A percentile compares a stretch with the other conserved stretches of the same genome.
These are phyloP conservation scores for Drosophila leonis DNA, from an alignment of 2,888 invertebrate genomes.

Conservation along the genomic window DNA sequence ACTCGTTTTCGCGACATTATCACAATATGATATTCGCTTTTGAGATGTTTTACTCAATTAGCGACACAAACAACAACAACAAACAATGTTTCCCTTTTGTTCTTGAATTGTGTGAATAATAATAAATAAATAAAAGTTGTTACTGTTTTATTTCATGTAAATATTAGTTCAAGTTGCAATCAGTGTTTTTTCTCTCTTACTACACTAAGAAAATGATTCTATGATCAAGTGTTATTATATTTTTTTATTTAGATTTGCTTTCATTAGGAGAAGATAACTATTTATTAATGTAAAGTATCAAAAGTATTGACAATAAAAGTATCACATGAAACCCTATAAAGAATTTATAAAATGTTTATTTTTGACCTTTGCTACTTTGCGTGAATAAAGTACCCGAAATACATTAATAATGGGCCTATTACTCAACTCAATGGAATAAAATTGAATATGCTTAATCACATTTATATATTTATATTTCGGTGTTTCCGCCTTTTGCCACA, in stretches of 20 bases:
- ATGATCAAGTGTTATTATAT: neutral
- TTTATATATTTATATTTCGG: slow-evolving; percentile 14
- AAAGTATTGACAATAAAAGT: neutral
- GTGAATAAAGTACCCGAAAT: neutral
- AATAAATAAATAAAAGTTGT: slow-evolving; percentile 25
- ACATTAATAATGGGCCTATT: neutral
- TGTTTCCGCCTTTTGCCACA: slow-evolving; percentile 11
- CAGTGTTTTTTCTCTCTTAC: neutral
- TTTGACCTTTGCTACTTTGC: neutral
- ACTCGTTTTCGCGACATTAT: slow-evolving; percentile 10
- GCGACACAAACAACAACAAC: slow-evolving; percentile 33
- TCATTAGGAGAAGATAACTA: neutral
- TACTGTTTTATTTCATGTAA: slow-evolving; percentile 17
- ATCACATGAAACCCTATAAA: neutral
- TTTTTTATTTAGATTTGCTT: neutral
- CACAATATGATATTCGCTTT: neutral
- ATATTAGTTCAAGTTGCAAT: slow-evolving; percentile 29
- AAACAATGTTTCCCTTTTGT: slow-evolving; percentile 48
- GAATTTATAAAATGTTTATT: neutral
- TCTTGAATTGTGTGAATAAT: slow-evolving; percentile 18
- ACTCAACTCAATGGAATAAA: slow-evolving; percentile 6
- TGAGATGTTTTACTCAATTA: slow-evolving; percentile 44
- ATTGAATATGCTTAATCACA: slow-evolving; percentile 7
- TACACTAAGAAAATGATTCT: too few relatives aligned
- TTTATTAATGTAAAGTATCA: neutral